Evolutionary conservation across 2,113 vertebrate species (phyloP).

Genomic region (Esox niger): DNA sequence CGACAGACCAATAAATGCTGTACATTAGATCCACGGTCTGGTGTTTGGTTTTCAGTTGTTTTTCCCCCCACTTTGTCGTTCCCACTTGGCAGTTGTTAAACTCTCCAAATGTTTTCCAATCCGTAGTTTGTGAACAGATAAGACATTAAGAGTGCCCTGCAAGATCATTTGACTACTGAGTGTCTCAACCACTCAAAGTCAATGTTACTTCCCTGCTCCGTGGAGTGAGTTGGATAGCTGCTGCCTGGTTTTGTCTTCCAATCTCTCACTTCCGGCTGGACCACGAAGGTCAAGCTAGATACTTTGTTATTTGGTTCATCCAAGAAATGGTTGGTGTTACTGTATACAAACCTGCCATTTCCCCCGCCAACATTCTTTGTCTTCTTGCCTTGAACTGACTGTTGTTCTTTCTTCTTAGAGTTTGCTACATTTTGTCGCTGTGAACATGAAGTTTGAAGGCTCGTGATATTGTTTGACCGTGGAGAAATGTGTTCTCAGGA

Average conservation of each 20-base stretch:
- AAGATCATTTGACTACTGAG: neutral
- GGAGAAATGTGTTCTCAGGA: neutral
- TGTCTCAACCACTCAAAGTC: neutral
- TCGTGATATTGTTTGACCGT: neutral
- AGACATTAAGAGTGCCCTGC: neutral
- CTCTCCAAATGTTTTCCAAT: neutral
- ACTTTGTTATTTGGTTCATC: slow-evolving; percentile 1
- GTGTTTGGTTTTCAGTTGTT: too few species aligned
- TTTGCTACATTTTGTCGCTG: too few species aligned
- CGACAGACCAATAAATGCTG: slow-evolving; percentile 16
- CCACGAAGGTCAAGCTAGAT: neutral
- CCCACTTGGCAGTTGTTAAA: neutral
- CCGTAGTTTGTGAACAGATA: neutral
- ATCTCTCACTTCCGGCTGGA: neutral
- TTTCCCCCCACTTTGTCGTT: neutral
- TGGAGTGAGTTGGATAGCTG: neutral
- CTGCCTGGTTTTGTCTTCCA: neutral
- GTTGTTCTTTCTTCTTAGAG: neutral
- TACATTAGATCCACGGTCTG: neutral
- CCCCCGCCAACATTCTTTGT: neutral
- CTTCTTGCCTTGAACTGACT: neutral
- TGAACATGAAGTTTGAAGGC: neutral
- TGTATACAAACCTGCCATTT: slow-evolving; percentile 1
- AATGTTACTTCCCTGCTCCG: neutral
- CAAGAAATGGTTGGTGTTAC: neutral